Evolutionary conservation across 2,113 vertebrate genomes (phyloP).

Genomic region (Edolisoma coerulescens): DNA sequence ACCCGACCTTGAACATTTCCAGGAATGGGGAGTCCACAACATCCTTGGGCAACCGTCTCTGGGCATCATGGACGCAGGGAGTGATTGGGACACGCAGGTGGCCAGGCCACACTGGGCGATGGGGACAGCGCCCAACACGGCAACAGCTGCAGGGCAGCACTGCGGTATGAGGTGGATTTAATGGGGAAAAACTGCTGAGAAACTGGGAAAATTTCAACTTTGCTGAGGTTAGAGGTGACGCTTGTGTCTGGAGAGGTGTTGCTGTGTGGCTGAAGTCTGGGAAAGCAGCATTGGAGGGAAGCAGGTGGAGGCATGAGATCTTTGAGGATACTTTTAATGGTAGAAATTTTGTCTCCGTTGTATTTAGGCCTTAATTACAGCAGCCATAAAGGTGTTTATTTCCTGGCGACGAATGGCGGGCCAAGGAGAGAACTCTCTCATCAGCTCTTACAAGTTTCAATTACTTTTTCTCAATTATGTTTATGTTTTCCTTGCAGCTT

Average conservation of each 20-base stretch:
- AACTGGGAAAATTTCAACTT: not conserved
- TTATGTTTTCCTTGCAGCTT: constrained; percentile 8
- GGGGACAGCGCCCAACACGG: not conserved
- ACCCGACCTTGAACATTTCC: not conserved
- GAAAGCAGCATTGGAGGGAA: not conserved
- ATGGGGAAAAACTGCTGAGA: not conserved
- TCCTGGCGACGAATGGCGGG: not conserved
- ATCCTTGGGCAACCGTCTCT: not conserved
- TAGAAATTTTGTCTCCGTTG: not conserved
- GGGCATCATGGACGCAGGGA: not conserved
- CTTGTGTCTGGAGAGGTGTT: not conserved
- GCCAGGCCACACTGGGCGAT: accelerated
- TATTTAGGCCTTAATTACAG: constrained; percentile 20
- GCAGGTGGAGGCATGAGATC: constrained; percentile 12
- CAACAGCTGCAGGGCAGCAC: not conserved
- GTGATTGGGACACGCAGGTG: accelerated
- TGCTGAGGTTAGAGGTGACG: not conserved
- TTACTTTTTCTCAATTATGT: constrained; percentile 16
- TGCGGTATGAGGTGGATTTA: accelerated
- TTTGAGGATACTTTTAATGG: not conserved
- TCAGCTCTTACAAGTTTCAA: not conserved
- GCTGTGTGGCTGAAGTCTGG: not conserved
- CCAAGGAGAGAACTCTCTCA: constrained; percentile 33
- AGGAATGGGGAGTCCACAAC: not conserved
- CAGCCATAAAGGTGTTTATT: constrained; percentile 23